A percentile compares a stretch with the other conserved stretches of the same genome.
These are phyloP conservation scores for Ephestia elutella DNA, from an alignment of 1,140 invertebrate species.

Conservation along the genomic window DNA sequence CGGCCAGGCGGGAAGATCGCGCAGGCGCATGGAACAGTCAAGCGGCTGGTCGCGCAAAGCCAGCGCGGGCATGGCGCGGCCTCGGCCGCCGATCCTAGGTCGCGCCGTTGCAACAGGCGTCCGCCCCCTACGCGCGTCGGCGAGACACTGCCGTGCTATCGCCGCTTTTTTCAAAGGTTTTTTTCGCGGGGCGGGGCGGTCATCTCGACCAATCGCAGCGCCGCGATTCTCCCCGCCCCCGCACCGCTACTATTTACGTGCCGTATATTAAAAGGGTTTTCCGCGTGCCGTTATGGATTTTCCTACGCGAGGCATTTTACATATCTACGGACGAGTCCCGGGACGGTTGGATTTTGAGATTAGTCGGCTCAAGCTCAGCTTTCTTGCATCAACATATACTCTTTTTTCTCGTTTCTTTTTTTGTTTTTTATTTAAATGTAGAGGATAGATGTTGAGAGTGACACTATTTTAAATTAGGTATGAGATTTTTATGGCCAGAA, in stretches of 20 bases:
- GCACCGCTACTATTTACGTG: conserved; percentile 55
- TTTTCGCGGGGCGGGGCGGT: conserved; percentile 39
- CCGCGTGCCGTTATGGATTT: conserved; percentile 70
- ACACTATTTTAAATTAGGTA: neutral
- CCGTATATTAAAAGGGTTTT: conserved; percentile 73
- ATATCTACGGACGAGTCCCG: conserved; percentile 34
- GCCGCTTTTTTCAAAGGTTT: conserved; percentile 52
- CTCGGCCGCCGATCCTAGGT: conserved; percentile 57
- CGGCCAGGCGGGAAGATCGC: conserved; percentile 61
- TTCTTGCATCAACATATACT: neutral
- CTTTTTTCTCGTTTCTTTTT: neutral
- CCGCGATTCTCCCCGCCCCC: conserved; percentile 21
- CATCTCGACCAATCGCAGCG: conserved; percentile 34
- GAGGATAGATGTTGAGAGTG: neutral
- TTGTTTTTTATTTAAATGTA: neutral
- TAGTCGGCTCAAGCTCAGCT: neutral
- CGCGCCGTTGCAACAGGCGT: conserved; percentile 59
- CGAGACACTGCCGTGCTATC: conserved; percentile 59
- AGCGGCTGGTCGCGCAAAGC: conserved; percentile 68
- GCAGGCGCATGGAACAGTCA: conserved; percentile 69
- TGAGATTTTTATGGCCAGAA: neutral
- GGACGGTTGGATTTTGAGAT: conserved; percentile 2
- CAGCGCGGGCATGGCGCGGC: conserved; percentile 70
- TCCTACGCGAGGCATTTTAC: conserved; percentile 54
- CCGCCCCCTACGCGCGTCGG: conserved; percentile 59